phyloP scores from a whole-genome alignment of 2,888 invertebrate species.

The Holacanthella duospinosa region DNA sequence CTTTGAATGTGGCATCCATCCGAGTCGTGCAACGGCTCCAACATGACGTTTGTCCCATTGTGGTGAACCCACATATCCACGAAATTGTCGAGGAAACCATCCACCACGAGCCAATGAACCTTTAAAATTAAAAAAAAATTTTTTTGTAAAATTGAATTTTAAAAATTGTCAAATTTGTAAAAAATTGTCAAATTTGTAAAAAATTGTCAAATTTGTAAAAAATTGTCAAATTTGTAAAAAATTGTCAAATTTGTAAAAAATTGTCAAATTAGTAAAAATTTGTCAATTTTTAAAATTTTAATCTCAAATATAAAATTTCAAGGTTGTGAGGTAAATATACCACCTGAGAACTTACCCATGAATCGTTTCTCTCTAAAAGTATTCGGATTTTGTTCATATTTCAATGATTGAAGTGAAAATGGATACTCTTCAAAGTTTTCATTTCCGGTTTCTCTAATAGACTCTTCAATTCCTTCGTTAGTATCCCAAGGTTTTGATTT shows the following conservation, averaged over 20 bases:
- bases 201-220: too few relatives aligned
- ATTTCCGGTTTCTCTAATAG: neutral
- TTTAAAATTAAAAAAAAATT: slow-evolving; percentile 9
- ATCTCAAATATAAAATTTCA: too few relatives aligned
- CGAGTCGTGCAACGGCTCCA: slow-evolving; percentile 30
- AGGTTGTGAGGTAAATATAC: too few relatives aligned
- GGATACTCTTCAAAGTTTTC: neutral
- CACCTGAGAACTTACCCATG: slow-evolving; percentile 15
- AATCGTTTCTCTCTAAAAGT: slow-evolving; percentile 21
- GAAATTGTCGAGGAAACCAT: slow-evolving; percentile 37
- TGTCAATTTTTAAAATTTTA: too few relatives aligned
- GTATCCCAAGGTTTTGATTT: neutral
- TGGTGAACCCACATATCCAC: slow-evolving; percentile 24
- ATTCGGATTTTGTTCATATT: neutral
- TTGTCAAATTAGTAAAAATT: too few relatives aligned
- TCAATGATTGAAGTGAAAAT: neutral
- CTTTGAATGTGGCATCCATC: slow-evolving; percentile 8
- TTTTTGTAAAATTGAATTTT: too few relatives aligned
- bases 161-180: too few relatives aligned
- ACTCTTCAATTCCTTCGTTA: neutral
- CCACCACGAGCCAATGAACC: slow-evolving; percentile 34
- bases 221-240: too few relatives aligned
- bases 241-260: too few relatives aligned
- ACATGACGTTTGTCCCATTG: slow-evolving; percentile 33
- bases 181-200: too few relatives aligned